Base-by-base conservation (phyloP, 2,888 invertebrate genomes). In the Cephus pulcher region DNA sequence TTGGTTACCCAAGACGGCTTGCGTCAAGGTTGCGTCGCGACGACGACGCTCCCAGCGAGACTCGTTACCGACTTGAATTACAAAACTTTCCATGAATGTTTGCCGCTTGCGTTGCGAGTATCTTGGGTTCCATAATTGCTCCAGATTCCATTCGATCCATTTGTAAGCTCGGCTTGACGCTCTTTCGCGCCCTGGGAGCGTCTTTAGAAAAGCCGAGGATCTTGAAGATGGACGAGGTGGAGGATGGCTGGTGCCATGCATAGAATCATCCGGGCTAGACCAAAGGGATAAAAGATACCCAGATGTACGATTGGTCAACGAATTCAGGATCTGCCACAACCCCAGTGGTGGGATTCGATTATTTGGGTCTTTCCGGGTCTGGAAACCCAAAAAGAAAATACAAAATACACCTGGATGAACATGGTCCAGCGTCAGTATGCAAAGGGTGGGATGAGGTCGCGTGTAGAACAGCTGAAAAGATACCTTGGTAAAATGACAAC, bases 271-370 rank as follows among this genome's bases (percentile, higher is more conserved):
- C 4, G 15, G 15, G 12, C 15, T 40, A 40, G 40, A 40, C 40
- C 12, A 40, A 2, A 70, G 11, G 70, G n/a, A 35, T 32, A 76
- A 37, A 80, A 79, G 74, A 78, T 86, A 83, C 83, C 84, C 83
- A 86, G 83, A 83, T 85, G 87, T 84, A 86, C 82, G 84, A 86
- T 82, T 81, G 83, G 77, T 77, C 71, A 79, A 79, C 0, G 12
- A 83, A 82, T 85, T 84, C 84, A 85, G 80, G 80, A 82, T 74
- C 79, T 79, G 79, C 69, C 35, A 84, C 81, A 81, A 85, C 81
- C 83, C 84, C 83, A 82, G 77, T 78, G 77, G 76, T 74, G 75
- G 84, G 84, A 35, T 35, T 35, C 35, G 0, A 35, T 35, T 35
- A 12, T 35, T 35, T 35, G 35, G 12, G 35, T 35, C 35, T 35